phyloP scores from a whole-genome alignment of 2,888 invertebrate species.

The Peribatodes rhomboidaria region DNA sequence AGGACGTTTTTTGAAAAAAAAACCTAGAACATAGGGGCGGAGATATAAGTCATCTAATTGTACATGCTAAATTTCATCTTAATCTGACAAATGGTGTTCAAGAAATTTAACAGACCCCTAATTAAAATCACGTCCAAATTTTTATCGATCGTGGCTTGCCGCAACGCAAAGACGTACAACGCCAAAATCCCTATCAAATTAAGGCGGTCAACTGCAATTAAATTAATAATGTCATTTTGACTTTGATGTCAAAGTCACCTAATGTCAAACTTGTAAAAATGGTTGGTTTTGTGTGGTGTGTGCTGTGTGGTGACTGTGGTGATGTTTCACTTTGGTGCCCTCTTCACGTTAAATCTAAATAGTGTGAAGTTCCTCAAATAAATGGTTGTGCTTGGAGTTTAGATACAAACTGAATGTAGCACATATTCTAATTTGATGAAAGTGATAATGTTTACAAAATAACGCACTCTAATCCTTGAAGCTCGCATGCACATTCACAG shows the following conservation, averaged over 20 bases:
- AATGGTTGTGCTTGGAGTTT: slow-evolving; percentile 72
- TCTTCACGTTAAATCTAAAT: slow-evolving; percentile 67
- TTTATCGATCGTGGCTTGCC: too few relatives aligned
- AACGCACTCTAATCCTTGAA: slow-evolving; percentile 34
- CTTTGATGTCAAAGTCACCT: too few relatives aligned
- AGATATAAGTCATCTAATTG: too few relatives aligned
- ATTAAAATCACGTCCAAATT: too few relatives aligned
- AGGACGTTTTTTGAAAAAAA: too few relatives aligned
- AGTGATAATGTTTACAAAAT: slow-evolving; percentile 66
- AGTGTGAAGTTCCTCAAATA: slow-evolving; percentile 83
- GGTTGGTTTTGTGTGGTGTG: too few relatives aligned
- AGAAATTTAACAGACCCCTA: too few relatives aligned
- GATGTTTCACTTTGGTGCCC: slow-evolving; percentile 62
- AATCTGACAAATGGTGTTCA: too few relatives aligned
- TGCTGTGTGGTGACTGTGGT: too few relatives aligned
- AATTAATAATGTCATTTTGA: slow-evolving; percentile 12
- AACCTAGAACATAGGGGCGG: too few relatives aligned
- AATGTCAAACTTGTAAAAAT: slow-evolving; percentile 28
- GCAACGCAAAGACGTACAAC: too few relatives aligned
- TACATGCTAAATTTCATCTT: too few relatives aligned
- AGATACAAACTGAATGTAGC: slow-evolving; percentile 75
- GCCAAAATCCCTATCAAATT: background rate
- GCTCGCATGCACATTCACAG: slow-evolving; percentile 35
- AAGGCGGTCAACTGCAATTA: background rate
- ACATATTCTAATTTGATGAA: slow-evolving; percentile 49